Evolutionary conservation across 2,113 vertebrate species (phyloP).

Genomic region (Pygoscelis antarcticus): DNA sequence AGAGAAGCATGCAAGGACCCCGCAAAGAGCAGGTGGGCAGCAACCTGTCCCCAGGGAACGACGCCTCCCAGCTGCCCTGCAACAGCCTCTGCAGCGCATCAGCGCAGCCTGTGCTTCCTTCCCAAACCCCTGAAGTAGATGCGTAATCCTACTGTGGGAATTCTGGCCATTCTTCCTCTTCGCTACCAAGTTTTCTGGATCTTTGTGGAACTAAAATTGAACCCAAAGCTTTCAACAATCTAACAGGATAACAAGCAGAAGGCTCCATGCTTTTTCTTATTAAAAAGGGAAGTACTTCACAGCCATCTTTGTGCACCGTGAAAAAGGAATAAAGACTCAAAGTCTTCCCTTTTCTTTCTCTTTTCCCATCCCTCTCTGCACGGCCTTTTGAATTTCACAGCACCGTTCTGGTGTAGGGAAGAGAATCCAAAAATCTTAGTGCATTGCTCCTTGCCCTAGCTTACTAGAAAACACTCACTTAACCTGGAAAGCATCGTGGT

Average conservation of each 20-base stretch:
- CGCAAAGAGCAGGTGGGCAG: not conserved
- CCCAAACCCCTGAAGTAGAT: not conserved
- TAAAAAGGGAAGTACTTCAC: not conserved
- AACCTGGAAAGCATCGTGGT: not conserved
- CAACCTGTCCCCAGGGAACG: not conserved
- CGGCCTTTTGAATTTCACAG: conserved; percentile 60
- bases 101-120: not conserved
- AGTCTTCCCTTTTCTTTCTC: not conserved
- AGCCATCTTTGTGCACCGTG: not conserved
- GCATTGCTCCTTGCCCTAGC: not conserved
- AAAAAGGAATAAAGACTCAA: no score
- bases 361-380: not conserved
- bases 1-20: not conserved
- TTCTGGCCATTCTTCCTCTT: not conserved
- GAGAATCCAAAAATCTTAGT: not conserved
- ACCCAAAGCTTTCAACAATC: not conserved
- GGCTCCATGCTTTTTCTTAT: not conserved
- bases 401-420: not conserved
- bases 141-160: not conserved
- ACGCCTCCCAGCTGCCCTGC: not conserved
- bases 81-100: fast-evolving
- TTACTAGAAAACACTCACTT: not conserved
- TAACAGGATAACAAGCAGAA: not conserved
- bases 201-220: not conserved
- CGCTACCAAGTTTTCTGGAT: not conserved